Evolutionary conservation across 2,888 invertebrate species (phyloP), one percentile per base, ranked within the genome.

Genomic region (Pachydiplax longipennis): DNA sequence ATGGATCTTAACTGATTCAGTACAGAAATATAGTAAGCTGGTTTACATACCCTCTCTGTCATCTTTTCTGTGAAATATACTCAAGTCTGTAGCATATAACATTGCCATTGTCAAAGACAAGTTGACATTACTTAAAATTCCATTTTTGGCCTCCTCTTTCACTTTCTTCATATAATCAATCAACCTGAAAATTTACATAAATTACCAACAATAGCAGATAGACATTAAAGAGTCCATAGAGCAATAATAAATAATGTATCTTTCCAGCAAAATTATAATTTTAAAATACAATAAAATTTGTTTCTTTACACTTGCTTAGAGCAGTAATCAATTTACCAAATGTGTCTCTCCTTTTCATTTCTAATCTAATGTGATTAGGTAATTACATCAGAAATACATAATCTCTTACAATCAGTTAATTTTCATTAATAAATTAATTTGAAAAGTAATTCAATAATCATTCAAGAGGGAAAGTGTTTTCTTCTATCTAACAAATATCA

Each of bases 41-140:
- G 13, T 15, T 0, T 13, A 91, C 90, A 91, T 93, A 94, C 94
- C 94, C 94, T 97, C 97, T 91, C 97, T 96, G 93, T 97, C 97
- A 93, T 98, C 97, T 53, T 96, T 95, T 90, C 95, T 95, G 92
- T 94, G 96, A 90, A 98, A 94, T 37, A 97, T 95, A 92, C 97
- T 97, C 15, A 98, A 95, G 94, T 99, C 98, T 91, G 98, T 94
- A 0, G 97, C 96, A 93, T 98, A 98, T 3, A 99, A 93, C 80
- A 98, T 94, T 0, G 98, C 96, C 97, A 98, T 97, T 91, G 97
- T 95, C 53, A 99, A 94, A 0, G 97, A 96, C 4, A 98, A 94
- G 0, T 97, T 97, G 1, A 98, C 96, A 92, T 97, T 96, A 93
- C 98, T 97, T 37, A 98, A 94, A 18, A 96, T 96, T 2, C 97